Evolutionary conservation across 2,797 vertebrate genomes (phyloP).

Genomic region (Percopsis omiscomaycus): DNA sequence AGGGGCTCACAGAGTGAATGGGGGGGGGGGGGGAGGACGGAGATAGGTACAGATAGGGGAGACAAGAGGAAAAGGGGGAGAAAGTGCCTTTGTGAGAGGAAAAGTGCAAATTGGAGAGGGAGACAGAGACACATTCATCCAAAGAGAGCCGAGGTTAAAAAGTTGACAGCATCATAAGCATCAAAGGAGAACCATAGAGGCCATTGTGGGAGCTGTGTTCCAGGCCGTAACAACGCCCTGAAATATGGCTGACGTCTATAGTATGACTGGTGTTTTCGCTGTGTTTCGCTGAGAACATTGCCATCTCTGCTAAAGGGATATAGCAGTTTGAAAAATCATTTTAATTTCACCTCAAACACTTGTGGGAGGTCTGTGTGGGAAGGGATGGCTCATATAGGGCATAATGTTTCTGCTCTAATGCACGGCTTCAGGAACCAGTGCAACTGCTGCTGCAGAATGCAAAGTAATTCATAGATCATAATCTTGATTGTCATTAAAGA

Average conservation of each 20-base stretch:
- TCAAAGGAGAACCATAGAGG: slow-evolving; percentile 58
- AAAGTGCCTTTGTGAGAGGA: slow-evolving; percentile 29
- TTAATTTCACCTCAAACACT: slow-evolving; percentile 48
- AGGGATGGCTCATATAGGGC: slow-evolving; percentile 14
- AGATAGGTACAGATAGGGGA: slow-evolving; percentile 47
- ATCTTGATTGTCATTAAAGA: too few relatives aligned
- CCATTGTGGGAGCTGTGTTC: slow-evolving; percentile 52
- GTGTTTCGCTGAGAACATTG: slow-evolving; percentile 24
- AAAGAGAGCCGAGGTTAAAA: slow-evolving; percentile 68
- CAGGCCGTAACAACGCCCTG: slow-evolving; percentile 39
- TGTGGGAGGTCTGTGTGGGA: slow-evolving; percentile 11
- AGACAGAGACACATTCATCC: slow-evolving; percentile 40
- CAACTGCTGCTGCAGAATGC: too few relatives aligned
- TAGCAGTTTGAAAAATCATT: slow-evolving; percentile 52
- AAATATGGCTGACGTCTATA: slow-evolving; percentile 47
- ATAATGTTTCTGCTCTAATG: slow-evolving; percentile 11
- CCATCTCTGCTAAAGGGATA: slow-evolving; percentile 15
- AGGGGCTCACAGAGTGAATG: not conserved
- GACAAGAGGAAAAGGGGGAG: not conserved
- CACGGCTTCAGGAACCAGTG: slow-evolving; percentile 2
- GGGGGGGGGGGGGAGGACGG: slow-evolving; percentile 39
- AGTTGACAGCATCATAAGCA: slow-evolving; percentile 66
- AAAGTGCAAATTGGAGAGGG: slow-evolving; percentile 8
- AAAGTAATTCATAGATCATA: too few relatives aligned
- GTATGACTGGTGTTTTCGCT: slow-evolving; percentile 27